A percentile compares a stretch with the other conserved stretches of the same genome.
These are phyloP conservation scores for Hydrozoanthus gracilis DNA, from an alignment of 92 coral and sea anemone genomes.

Conservation along the genomic window DNA sequence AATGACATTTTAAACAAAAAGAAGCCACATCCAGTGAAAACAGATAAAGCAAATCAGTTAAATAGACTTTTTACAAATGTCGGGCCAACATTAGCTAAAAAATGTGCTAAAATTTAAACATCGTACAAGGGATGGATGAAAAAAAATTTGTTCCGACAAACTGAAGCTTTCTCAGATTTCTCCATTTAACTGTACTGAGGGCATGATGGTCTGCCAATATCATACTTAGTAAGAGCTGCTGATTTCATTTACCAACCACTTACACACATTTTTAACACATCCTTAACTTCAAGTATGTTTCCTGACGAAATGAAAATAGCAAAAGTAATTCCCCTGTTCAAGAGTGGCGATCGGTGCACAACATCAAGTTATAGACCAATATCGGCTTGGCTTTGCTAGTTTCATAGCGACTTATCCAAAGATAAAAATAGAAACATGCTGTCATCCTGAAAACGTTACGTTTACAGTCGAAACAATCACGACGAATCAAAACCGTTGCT, in stretches of 20 bases:
- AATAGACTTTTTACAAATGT: slow-evolving; percentile 4
- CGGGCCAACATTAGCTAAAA: slow-evolving; percentile 24
- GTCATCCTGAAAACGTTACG: too few species aligned
- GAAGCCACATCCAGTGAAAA: slow-evolving; percentile 14
- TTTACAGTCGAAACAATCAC: too few species aligned
- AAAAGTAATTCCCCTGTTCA: background rate
- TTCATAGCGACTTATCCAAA: too few species aligned
- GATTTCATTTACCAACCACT: too few species aligned
- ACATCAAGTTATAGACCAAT: too few species aligned
- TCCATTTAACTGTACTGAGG: background rate
- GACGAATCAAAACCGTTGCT: too few species aligned
- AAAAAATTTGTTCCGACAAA: background rate
- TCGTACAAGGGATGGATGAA: slow-evolving; percentile 15
- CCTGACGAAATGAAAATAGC: background rate
- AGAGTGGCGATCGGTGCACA: background rate
- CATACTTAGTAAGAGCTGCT: background rate
- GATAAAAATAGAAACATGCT: too few species aligned
- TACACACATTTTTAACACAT: background rate
- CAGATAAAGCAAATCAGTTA: slow-evolving; percentile 23
- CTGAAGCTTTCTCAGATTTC: background rate
- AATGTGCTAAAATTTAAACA: slow-evolving; percentile 12
- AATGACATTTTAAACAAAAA: background rate
- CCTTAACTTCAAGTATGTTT: background rate
- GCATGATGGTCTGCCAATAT: background rate
- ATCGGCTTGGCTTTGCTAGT: too few species aligned